phyloP scores from a whole-genome alignment of 2,888 invertebrate species.

The Ormyrus rosae region DNA sequence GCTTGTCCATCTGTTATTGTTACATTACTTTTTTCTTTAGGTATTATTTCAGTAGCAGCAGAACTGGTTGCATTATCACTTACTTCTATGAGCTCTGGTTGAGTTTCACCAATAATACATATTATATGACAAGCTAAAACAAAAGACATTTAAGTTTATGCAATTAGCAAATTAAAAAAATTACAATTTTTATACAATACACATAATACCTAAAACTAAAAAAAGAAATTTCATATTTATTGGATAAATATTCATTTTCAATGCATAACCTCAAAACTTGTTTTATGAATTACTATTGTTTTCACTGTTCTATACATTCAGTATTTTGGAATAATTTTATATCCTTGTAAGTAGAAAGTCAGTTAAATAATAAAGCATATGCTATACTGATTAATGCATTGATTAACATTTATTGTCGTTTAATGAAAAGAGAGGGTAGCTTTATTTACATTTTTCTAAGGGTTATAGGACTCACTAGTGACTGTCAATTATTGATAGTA shows the following conservation, averaged over 20 bases:
- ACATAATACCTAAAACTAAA: conserved; percentile 46
- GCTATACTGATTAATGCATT: too few relatives aligned
- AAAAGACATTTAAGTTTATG: background rate
- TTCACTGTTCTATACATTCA: background rate
- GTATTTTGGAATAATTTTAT: too few relatives aligned
- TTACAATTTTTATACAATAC: background rate
- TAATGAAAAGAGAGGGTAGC: background rate
- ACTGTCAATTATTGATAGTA: conserved; percentile 9
- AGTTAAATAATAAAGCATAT: too few relatives aligned
- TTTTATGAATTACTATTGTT: conserved; percentile 17
- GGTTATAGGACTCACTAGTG: background rate
- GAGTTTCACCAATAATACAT: conserved; percentile 40
- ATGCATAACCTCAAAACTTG: conserved; percentile 53
- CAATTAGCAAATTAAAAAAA: background rate
- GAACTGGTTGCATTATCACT: conserved; percentile 8
- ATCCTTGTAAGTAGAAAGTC: too few relatives aligned
- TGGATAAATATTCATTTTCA: conserved; percentile 35
- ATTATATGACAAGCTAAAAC: conserved; percentile 34
- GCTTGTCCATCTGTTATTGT: conserved; percentile 52
- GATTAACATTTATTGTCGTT: background rate
- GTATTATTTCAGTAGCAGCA: conserved; percentile 12
- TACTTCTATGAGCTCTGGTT: background rate
- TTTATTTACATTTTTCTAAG: conserved; percentile 44
- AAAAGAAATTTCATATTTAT: conserved; percentile 41
- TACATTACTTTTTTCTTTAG: conserved; percentile 49